Evolutionary conservation across 2,113 vertebrate species (phyloP).

Genomic region (Chrysochloris asiatica): DNA sequence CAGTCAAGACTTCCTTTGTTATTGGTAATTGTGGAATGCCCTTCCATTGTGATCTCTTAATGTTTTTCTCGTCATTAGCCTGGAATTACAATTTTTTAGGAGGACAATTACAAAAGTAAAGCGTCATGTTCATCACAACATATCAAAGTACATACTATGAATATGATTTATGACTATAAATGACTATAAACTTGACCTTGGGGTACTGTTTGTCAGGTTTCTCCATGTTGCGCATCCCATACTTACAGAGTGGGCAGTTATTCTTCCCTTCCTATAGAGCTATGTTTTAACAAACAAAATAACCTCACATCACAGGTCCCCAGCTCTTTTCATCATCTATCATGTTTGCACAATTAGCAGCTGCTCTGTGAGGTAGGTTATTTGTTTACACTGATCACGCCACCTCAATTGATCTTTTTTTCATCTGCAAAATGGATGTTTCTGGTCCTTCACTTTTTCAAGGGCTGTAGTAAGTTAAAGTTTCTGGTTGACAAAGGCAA

Average conservation of each 20-base stretch:
- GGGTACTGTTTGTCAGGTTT: neutral
- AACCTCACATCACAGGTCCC: neutral
- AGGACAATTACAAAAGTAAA: neutral
- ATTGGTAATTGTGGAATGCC: neutral
- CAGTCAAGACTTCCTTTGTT: neutral
- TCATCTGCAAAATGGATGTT: neutral
- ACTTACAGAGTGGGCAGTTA: neutral
- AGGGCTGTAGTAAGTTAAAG: neutral
- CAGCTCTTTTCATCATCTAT: neutral
- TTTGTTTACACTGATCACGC: neutral
- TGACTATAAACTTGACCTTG: neutral
- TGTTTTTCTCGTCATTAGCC: neutral
- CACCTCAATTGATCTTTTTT: neutral
- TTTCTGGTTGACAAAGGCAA: neutral
- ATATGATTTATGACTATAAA: neutral
- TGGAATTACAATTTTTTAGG: neutral
- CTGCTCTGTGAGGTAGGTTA: neutral
- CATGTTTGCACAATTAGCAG: neutral
- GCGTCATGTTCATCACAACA: neutral
- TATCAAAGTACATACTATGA: neutral
- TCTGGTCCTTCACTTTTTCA: neutral
- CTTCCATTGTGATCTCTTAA: neutral
- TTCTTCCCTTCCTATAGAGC: too few relatives aligned
- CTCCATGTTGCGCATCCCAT: neutral
- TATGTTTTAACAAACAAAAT: conserved; percentile 34